Evolutionary conservation across 1,140 invertebrate species (phyloP).

Genomic region (Drosophila arawakana): DNA sequence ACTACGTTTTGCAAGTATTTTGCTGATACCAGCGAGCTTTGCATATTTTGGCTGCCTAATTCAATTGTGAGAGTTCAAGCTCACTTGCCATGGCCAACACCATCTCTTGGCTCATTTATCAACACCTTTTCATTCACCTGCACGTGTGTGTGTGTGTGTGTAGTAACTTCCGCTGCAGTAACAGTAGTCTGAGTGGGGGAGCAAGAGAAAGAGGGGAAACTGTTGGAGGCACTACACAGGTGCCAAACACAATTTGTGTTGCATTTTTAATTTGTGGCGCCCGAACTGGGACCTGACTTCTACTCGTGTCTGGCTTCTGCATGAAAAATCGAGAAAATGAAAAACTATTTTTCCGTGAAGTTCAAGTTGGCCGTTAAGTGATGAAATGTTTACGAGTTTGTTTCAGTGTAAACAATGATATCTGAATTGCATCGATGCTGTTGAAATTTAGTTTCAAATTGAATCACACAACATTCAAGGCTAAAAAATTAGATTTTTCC

Average conservation of each 20-base stretch:
- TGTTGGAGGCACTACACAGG: slow-evolving; percentile 44
- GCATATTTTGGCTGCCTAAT: slow-evolving; percentile 64
- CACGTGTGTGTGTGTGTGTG: slow-evolving; percentile 16
- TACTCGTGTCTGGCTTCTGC: slow-evolving; percentile 14
- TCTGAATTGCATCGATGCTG: slow-evolving; percentile 18
- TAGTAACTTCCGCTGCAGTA: slow-evolving; percentile 45
- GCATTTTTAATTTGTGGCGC: slow-evolving; percentile 71
- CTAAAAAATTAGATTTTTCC: too few relatives aligned
- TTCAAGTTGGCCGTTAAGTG: slow-evolving; percentile 55
- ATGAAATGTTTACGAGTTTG: slow-evolving; percentile 37
- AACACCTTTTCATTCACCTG: slow-evolving; percentile 67
- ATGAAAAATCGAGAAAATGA: slow-evolving; percentile 33
- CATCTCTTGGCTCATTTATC: slow-evolving; percentile 65
- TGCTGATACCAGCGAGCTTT: slow-evolving; percentile 53
- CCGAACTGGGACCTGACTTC: slow-evolving; percentile 13
- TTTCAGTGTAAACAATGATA: background rate
- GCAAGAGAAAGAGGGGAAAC: background rate
- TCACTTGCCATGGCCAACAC: slow-evolving; percentile 10
- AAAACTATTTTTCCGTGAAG: slow-evolving; percentile 41
- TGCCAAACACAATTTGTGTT: slow-evolving; percentile 82
- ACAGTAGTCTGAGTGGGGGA: background rate
- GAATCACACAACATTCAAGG: too few relatives aligned
- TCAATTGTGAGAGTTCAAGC: slow-evolving; percentile 59
- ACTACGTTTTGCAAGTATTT: slow-evolving; percentile 48
- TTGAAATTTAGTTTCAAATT: background rate